Percentiles rank a stretch among this genome's conserved stretches.
These are phyloP conservation scores for Imbricaverruca yamaguchii DNA, from an alignment of 2,888 invertebrate genomes.

Conservation along the genomic window DNA sequence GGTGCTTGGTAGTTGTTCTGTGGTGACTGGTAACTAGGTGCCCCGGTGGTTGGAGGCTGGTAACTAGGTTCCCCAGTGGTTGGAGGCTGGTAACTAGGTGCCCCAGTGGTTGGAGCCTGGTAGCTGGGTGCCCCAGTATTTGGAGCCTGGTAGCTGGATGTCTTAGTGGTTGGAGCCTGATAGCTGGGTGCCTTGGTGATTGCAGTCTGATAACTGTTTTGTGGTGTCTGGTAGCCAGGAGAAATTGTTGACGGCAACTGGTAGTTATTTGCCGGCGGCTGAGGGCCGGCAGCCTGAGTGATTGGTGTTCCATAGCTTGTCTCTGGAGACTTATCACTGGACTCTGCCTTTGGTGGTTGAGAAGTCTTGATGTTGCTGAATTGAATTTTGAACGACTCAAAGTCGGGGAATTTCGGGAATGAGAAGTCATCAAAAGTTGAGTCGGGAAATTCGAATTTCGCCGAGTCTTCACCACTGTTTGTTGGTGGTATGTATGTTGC, in stretches of 20 bases:
- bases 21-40: neutral
- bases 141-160: neutral
- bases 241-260: neutral
- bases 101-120: neutral
- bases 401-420: neutral
- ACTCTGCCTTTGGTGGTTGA: neutral
- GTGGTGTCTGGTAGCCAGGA: neutral
- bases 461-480: too few relatives aligned
- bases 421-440: neutral
- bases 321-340: neutral
- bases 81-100: neutral
- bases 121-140: neutral
- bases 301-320: neutral
- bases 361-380: neutral
- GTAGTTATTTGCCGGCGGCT: neutral
- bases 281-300: neutral
- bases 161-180: neutral
- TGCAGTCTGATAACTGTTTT: neutral
- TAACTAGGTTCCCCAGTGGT: neutral
- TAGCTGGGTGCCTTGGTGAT: neutral
- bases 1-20: neutral
- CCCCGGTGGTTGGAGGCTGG: neutral
- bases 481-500: neutral
- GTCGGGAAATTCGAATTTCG: neutral
- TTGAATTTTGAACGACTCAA: neutral